These are phyloP conservation scores for Protaetia brevitarsis DNA, from an alignment of 1,140 invertebrate genomes.

Conservation along the genomic window DNA sequence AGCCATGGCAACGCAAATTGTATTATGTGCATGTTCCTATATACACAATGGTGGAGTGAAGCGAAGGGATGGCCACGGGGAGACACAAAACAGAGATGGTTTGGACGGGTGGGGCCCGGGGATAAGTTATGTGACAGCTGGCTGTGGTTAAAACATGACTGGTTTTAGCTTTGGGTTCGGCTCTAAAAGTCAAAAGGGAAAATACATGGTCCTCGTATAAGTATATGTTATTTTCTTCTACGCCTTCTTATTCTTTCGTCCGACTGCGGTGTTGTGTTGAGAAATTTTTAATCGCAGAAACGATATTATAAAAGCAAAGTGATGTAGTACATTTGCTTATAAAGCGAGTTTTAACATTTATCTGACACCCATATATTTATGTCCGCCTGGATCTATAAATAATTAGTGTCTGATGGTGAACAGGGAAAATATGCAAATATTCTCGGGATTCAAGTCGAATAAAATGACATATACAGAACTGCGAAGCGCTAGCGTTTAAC, in stretches of 20 bases:
- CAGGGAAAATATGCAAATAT: slow-evolving; percentile 8
- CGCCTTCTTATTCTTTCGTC: slow-evolving; percentile 8
- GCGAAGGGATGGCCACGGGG: neutral
- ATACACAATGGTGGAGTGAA: neutral
- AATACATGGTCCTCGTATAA: slow-evolving; percentile 16
- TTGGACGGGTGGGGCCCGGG: slow-evolving; percentile 32
- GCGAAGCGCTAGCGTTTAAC: no score
- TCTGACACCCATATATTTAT: slow-evolving; percentile 2
- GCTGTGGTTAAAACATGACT: slow-evolving; percentile 31
- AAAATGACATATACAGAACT: neutral
- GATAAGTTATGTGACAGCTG: slow-evolving; percentile 45
- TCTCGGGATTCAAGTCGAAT: neutral
- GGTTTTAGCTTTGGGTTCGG: slow-evolving; percentile 21
- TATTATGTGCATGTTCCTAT: neutral
- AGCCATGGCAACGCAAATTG: slow-evolving; percentile 8
- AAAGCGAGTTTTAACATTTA: slow-evolving; percentile 17
- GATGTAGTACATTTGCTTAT: slow-evolving; percentile 2
- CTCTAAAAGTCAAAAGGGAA: slow-evolving; percentile 19
- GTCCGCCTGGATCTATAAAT: neutral
- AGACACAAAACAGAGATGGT: slow-evolving; percentile 10
- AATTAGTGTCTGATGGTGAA: slow-evolving; percentile 12
- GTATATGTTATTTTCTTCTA: slow-evolving; percentile 13
- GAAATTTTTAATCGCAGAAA: slow-evolving; percentile 22
- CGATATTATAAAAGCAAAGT: slow-evolving; percentile 20
- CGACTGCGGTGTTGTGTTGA: neutral